These are phyloP conservation scores for Amniataba percoides DNA, from an alignment of 2,797 vertebrate genomes.

Conservation along the genomic window DNA sequence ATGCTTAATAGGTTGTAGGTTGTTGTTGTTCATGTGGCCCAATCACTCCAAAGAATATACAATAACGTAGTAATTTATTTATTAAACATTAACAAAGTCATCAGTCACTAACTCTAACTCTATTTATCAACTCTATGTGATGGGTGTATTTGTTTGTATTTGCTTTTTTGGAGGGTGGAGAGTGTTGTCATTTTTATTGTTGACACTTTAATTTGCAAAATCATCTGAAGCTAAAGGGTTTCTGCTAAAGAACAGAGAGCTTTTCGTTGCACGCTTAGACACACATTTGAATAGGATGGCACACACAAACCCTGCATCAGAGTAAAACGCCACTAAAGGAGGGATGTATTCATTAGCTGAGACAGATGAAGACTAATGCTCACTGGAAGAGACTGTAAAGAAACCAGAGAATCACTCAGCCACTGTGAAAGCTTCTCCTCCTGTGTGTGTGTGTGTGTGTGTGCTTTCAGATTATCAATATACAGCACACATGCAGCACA, in stretches of 20 bases:
- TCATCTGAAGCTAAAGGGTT: background rate
- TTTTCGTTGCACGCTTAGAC: background rate
- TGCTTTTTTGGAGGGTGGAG: no score
- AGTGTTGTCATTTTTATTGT: no score
- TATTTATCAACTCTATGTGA: no score
- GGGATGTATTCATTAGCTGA: conserved; percentile 44
- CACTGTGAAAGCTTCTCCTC: conserved; percentile 21
- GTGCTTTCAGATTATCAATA: conserved; percentile 36
- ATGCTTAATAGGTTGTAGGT: no score
- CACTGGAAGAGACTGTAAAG: conserved; percentile 37
- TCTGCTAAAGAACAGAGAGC: background rate
- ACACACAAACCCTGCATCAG: background rate
- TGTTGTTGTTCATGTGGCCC: no score
- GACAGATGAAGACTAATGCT: conserved; percentile 42
- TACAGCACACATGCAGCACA: conserved; percentile 54
- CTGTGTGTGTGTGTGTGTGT: conserved; percentile 16
- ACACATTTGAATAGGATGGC: background rate
- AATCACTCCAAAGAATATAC: no score
- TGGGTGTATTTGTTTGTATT: no score
- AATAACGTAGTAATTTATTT: no score
- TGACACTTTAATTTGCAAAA: no score
- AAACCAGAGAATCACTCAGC: conserved; percentile 45
- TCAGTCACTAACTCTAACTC: no score
- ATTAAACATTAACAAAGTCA: no score
- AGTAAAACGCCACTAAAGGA: conserved; percentile 17